phyloP scores from a whole-genome alignment of 2,113 vertebrate species.

The Chloropsis cyanopogon region DNA sequence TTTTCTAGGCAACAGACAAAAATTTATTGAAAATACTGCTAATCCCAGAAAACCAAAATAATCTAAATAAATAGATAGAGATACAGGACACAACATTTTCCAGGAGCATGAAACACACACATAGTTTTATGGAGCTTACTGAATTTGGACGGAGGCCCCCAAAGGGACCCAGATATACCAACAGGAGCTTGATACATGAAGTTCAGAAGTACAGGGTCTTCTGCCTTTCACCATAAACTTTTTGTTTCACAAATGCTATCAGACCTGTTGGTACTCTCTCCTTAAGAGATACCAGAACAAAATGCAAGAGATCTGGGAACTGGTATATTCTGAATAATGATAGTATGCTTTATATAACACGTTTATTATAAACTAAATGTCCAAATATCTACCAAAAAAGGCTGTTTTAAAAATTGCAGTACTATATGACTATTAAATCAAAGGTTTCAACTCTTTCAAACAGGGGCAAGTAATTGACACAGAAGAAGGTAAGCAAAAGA shows the following conservation, averaged over 20 bases:
- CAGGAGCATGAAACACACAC: neutral
- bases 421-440: neutral
- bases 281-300: neutral
- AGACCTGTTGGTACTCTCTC: neutral
- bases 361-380: neutral
- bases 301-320: neutral
- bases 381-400: neutral
- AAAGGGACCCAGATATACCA: neutral
- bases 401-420: neutral
- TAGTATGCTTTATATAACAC: rapidly evolving
- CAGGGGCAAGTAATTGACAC: neutral
- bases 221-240: neutral
- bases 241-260: neutral
- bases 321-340: neutral
- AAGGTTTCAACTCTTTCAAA: neutral
- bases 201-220: neutral
- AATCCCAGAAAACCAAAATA: neutral
- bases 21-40: neutral
- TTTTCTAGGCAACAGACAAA: neutral
- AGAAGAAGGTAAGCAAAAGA: neutral
- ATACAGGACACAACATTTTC: neutral
- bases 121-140: neutral
- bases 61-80: neutral
- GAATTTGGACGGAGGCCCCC: neutral
- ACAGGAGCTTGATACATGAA: rapidly evolving